Conservation (phyloP, 2,888 invertebrate species). For the Phortica okadai region DNA sequence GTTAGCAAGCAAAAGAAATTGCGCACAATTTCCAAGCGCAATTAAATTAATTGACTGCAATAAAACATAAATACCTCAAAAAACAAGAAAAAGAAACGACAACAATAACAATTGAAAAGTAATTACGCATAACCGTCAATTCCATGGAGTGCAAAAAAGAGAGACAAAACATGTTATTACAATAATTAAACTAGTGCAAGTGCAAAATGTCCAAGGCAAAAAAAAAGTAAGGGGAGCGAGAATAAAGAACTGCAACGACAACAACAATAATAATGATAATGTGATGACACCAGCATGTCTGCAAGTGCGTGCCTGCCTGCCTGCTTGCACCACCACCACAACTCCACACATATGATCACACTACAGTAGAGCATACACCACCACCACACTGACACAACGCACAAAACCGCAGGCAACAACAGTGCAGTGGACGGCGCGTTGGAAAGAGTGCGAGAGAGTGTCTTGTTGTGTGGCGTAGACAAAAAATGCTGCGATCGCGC, state of each 20-base stretch:
- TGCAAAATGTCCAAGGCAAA: constrained; percentile 17
- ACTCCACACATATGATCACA: too few relatives aligned
- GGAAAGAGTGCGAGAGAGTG: too few relatives aligned
- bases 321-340: too few relatives aligned
- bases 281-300: constrained; percentile 20
- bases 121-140: constrained; percentile 49
- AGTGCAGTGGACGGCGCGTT: too few relatives aligned
- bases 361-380: too few relatives aligned
- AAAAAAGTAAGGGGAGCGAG: constrained; percentile 22
- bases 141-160: constrained; percentile 30
- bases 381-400: background rate
- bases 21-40: constrained; percentile 62
- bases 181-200: constrained; percentile 48
- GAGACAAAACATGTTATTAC: constrained; percentile 19
- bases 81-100: background rate
- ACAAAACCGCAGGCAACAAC: constrained; percentile 7
- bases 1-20: constrained; percentile 24
- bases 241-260: background rate
- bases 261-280: background rate
- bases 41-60: constrained; percentile 66
- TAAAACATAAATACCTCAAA: constrained; percentile 49
- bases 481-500: background rate
- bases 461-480: background rate
- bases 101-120: constrained; percentile 57
- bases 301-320: background rate